Evolutionary conservation across 2,888 invertebrate genomes (phyloP), one percentile per base, ranked within the genome.

Genomic region (Sclerodermus sp.): DNA sequence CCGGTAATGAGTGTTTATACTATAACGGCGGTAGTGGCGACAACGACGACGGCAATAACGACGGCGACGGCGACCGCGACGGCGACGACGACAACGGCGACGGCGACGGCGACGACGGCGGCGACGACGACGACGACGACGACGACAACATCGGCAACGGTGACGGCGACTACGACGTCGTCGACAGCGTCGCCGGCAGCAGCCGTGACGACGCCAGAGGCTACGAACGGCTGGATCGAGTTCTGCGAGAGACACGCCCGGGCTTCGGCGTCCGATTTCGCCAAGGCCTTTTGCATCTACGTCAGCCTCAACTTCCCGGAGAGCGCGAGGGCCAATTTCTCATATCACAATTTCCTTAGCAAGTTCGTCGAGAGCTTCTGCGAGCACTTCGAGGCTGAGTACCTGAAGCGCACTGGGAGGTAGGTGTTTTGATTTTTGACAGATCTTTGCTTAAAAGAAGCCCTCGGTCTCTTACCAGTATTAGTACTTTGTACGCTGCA

Each of bases 201-300:
- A 45, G 66, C 61, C 50, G 64, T 63, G 55, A 68, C 62, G 81
- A 77, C 79, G 71, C 83, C 82, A 78, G 84, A 84, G 73, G 83
- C 83, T 69, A 85, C 85, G 62, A 77, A 82, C 74, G 85, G 85
- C 74, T 92, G 91, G 91, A 84, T 85, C 73, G 90, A 91, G 77
- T 90, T 91, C 78, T 91, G 91, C 80, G 91, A 92, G 79, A 87
- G 91, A 76, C 93, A 93, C 80, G 92, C 92, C 52, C 86, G 87
- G 70, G 85, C 87, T 54, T 89, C 93, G 49, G 92, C 92, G 53
- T 88, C 89, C 70, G 92, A 93, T 80, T 94, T 95, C 79, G 91
- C 93, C 67, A 90, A 89, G 79, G 89, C 90, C 68, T 92, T 92
- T 79, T 84, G 89, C 61, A 87, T 87, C 62, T 92, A 87, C 73